phyloP scores from a whole-genome alignment of 2,888 invertebrate species.

The Melolontha melolontha region DNA sequence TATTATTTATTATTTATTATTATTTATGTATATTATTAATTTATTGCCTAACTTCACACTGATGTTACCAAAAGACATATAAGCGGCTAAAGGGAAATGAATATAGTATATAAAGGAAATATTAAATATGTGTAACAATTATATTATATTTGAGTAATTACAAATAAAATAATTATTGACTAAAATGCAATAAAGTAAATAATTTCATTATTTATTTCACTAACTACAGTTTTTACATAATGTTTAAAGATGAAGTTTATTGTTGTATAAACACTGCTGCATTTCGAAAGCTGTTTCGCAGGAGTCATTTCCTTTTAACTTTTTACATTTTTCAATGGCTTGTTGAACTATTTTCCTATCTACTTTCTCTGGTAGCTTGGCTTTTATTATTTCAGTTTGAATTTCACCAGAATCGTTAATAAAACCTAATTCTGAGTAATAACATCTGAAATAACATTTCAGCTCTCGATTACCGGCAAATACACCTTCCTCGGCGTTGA shows the following conservation, averaged over 20 bases:
- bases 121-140: too few species aligned
- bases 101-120: too few species aligned
- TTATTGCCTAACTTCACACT: too few species aligned
- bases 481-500: slow-evolving; percentile 64
- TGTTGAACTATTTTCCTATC: slow-evolving; percentile 44
- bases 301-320: slow-evolving; percentile 61
- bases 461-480: slow-evolving; percentile 65
- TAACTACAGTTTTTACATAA: not conserved
- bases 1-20: too few species aligned
- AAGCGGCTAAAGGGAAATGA: too few species aligned
- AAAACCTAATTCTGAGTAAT: slow-evolving; percentile 66
- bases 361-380: slow-evolving; percentile 46
- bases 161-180: too few species aligned
- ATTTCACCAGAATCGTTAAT: slow-evolving; percentile 54
- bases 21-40: too few species aligned
- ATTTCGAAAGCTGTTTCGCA: slow-evolving; percentile 51
- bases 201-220: too few species aligned
- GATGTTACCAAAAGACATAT: too few species aligned
- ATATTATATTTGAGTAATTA: too few species aligned
- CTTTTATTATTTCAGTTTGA: slow-evolving; percentile 46
- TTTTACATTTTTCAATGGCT: slow-evolving; percentile 64
- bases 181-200: too few species aligned
- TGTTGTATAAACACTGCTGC: slow-evolving; percentile 51
- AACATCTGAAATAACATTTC: slow-evolving; percentile 67
- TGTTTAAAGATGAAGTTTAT: slow-evolving; percentile 43